Evolutionary conservation across 2,888 invertebrate species (phyloP).

Genomic region (Acleris cristana): DNA sequence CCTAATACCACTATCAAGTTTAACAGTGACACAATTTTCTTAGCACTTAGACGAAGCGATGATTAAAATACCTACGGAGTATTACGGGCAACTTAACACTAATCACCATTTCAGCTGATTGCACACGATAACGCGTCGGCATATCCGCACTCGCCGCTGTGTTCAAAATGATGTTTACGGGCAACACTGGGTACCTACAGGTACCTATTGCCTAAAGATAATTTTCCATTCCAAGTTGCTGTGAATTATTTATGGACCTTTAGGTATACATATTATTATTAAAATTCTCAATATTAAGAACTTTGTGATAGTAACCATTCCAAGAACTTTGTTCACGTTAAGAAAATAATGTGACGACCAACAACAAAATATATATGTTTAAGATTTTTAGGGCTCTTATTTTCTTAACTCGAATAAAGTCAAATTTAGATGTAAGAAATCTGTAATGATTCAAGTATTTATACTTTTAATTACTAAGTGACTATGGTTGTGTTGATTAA

Average conservation of each 20-base stretch:
- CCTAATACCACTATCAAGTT: constrained; percentile 55
- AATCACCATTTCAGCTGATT: constrained; percentile 40
- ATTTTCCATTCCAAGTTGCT: constrained; percentile 21
- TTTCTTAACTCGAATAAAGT: constrained; percentile 28
- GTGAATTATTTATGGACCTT: constrained; percentile 9
- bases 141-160: constrained; percentile 7
- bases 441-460: constrained; percentile 31
- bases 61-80: constrained; percentile 12
- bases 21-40: constrained; percentile 44
- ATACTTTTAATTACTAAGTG: constrained; percentile 26
- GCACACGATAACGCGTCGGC: constrained; percentile 34
- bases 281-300: constrained; percentile 15
- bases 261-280: constrained; percentile 2
- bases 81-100: constrained; percentile 22
- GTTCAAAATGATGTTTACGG: too few species aligned
- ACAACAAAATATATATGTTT: not conserved
- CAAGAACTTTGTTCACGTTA: constrained; percentile 24
- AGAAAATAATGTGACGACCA: constrained; percentile 17
- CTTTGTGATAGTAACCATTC: constrained; percentile 36
- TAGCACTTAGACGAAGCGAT: constrained; percentile 18
- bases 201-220: not conserved
- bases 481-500: constrained; percentile 32
- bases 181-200: not conserved
- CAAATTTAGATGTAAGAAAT: constrained; percentile 16
- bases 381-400: constrained; percentile 6